A percentile compares a stretch with the other conserved stretches of the same genome.
phyloP scores from a whole-genome alignment of 1,140 invertebrate species.

The Drosophila pruinosa region DNA sequence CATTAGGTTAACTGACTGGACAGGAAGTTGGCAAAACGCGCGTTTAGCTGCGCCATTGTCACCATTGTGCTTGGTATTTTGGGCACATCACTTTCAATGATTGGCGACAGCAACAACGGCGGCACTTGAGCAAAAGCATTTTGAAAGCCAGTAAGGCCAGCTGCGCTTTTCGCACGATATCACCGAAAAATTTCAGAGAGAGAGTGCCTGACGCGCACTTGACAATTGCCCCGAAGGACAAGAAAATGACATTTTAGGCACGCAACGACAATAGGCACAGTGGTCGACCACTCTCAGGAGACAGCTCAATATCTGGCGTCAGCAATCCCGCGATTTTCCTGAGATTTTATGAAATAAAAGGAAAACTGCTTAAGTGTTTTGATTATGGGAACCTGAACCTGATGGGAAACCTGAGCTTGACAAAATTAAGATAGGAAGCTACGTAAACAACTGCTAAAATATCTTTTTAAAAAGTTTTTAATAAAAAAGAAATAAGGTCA shows the following conservation, averaged over 20 bases:
- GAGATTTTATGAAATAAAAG: not conserved
- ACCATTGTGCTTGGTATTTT: constrained; percentile 60
- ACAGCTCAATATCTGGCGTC: not conserved
- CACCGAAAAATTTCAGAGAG: not conserved
- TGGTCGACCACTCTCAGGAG: not conserved
- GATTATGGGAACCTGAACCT: not conserved
- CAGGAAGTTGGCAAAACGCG: constrained; percentile 60
- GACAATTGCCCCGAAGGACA: constrained; percentile 74
- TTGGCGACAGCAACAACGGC: constrained; percentile 45
- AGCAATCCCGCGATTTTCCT: not conserved
- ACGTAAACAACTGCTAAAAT: no score
- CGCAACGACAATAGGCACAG: constrained; percentile 42
- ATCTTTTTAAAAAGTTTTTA: no score
- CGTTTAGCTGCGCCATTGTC: constrained; percentile 34
- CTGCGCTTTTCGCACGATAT: constrained; percentile 68
- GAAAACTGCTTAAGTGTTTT: not conserved
- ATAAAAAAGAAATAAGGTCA: no score
- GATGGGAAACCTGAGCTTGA: not conserved
- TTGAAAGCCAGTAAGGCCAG: constrained; percentile 17
- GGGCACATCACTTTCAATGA: constrained; percentile 72
- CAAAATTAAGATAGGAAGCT: no score
- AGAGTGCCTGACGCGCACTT: constrained; percentile 50
- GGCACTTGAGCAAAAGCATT: constrained; percentile 42
- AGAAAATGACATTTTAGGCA: constrained; percentile 69
- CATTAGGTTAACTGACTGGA: constrained; percentile 75